A percentile compares a stretch with the other conserved stretches of the same genome.
phyloP scores from a whole-genome alignment of 1,140 invertebrate species.

The Paramacrobiotus metropolitanus region DNA sequence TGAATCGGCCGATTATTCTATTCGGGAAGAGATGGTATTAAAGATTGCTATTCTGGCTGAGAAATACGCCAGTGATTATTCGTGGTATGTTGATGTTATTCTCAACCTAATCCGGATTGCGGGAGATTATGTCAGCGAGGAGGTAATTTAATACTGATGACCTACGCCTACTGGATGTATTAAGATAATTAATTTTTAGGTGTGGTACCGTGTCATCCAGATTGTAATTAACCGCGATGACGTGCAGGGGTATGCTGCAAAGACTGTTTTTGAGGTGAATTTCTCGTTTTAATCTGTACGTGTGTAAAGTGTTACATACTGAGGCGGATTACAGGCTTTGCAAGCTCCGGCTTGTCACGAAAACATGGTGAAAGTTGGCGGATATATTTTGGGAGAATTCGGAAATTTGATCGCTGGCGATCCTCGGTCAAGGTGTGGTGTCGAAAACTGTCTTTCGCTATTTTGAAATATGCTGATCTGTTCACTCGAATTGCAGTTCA shows the following conservation, averaged over 20 bases:
- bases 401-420: conserved; percentile 98
- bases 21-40: conserved; percentile 97
- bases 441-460: not conserved
- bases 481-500: conserved; percentile 36
- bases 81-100: conserved; percentile 98
- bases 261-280: conserved; percentile 84
- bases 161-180: not conserved
- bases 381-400: conserved; percentile 97
- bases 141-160: conserved; percentile 19
- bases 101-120: conserved; percentile 96
- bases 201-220: conserved; percentile 99
- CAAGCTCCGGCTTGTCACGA: conserved; percentile 97
- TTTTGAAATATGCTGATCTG: not conserved
- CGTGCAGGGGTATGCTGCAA: conserved; percentile 95
- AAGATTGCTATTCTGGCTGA: conserved; percentile 98
- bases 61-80: conserved; percentile 98
- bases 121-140: conserved; percentile 84
- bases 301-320: no score
- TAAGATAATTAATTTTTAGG: conserved; percentile 27
- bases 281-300: no score
- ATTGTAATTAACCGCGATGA: conserved; percentile 98
- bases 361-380: conserved; percentile 99
- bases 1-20: conserved; percentile 97
- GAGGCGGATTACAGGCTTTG: conserved; percentile 54
- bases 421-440: conserved; percentile 44